Base-by-base conservation (phyloP, 2,888 invertebrate species). In the Anarsia innoxiella region DNA sequence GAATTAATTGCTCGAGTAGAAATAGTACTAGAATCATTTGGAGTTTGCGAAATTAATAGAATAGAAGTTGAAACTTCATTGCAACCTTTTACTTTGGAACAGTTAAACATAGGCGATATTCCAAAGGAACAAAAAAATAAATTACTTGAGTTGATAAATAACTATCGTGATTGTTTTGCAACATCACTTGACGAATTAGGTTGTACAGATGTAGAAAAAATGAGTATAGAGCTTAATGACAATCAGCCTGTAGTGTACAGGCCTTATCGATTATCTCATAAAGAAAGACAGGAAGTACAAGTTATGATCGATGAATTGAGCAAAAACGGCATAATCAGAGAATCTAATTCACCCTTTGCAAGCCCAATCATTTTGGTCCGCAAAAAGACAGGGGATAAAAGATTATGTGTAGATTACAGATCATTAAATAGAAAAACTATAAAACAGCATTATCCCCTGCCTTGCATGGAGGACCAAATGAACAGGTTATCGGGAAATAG, bases 391-490 rank as follows among this genome's bases (percentile, higher is more conserved):
- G 31, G 31, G 2, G 31, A 41, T n/a, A 23, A 35, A 12, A 32
- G 38, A 8, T 8, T 38, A 5, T 36, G 38, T 13, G 19, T 39
- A 9, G 39, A 39, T 16, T 31, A 35, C 36, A 35, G 36, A 12
- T 23, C 35, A 6, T 23, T 39, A 10, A 40, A 36, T 14, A 14
- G 16, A 2, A 40, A 40, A 10, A 36, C 40, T 9, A 16, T 32
- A 11, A 39, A 39, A 15, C 36, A 49, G 8, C 28, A 49, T 28
- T 49, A 47, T 14, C 46, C 49, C 0, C 32, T 49, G 1, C 49
- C 45, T 2, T 44, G 39, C 0, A 26, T 39, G 2, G 37, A 39
- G 2, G 45, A 45, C 9, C 25, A 46, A 13, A 45, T 46, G 38
- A 30, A 44, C 1, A 45, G 39, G 23, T 28, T 51, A 15, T 29